phyloP scores from a whole-genome alignment of 2,888 invertebrate genomes.

The Epirrita christyi region DNA sequence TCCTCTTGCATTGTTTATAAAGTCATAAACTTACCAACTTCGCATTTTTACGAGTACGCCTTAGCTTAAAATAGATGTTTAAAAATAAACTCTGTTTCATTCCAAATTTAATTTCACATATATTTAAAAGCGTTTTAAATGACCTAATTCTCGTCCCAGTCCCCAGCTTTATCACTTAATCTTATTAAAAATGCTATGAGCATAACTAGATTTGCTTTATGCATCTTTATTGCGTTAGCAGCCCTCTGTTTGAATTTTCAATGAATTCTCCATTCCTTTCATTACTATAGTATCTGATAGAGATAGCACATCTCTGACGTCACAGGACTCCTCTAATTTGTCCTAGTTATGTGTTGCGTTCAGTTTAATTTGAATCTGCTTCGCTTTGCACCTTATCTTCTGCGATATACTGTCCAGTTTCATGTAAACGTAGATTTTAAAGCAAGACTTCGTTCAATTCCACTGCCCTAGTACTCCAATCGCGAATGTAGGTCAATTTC shows the following conservation, averaged over 20 bases:
- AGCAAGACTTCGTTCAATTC: conserved; percentile 12
- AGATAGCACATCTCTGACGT: conserved; percentile 57
- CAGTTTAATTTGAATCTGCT: conserved; percentile 32
- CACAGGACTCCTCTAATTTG: conserved; percentile 50
- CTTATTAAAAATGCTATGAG: conserved; percentile 1
- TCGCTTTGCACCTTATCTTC: conserved; percentile 14
- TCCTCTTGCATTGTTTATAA: conserved; percentile 16
- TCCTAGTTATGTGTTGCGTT: conserved; percentile 44
- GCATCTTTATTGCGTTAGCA: conserved; percentile 32
- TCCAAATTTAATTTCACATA: neutral
- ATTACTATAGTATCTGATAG: conserved; percentile 38
- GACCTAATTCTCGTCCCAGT: neutral
- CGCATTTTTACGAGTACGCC: conserved; percentile 8
- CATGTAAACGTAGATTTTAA: conserved; percentile 4
- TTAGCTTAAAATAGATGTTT: no score
- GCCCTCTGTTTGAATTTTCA: conserved; percentile 42
- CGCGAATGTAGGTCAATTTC: conserved; percentile 52
- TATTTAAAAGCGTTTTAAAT: conserved; percentile 4
- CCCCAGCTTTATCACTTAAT: conserved; percentile 1
- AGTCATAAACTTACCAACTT: conserved; percentile 19
- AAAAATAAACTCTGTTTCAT: no score
- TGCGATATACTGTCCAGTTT: conserved; percentile 8
- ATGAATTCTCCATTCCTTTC: conserved; percentile 55
- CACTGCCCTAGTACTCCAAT: conserved; percentile 37
- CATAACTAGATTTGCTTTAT: conserved; percentile 9